Evolutionary conservation across 2,113 vertebrate species (phyloP), one percentile per base, ranked within the genome.

Genomic region (Trochalopteron elliotii): DNA sequence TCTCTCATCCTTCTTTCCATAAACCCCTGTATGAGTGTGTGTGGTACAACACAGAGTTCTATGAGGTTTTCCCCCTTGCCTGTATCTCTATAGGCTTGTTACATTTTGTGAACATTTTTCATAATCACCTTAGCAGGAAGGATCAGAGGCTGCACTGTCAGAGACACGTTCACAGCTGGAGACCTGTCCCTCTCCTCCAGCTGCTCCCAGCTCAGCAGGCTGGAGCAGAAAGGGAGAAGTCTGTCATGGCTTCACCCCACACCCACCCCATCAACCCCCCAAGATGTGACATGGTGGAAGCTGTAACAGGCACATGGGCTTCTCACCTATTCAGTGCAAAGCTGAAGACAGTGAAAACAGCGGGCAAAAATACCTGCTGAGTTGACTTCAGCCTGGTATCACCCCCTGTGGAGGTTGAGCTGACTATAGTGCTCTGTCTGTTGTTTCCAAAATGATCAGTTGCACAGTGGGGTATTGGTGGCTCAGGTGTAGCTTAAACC

Each of bases 201-300:
- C 60, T 53, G 68, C 60, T 67, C 70, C 15, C 69, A 53, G 78
- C 45, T 40, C 78, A 75, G 61, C 69, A 60, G n/a, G 39, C 0
- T 68, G 70, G 28, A 61, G 47, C 39, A 68, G 70, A 30, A 61
- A 55, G 55, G 55, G 24, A 61, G 11, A 40, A 53, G 12, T 31
- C 37, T 83, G 24, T 5, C 47, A 10, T 23, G 21, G 31, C 28
- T 14, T 35, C 27, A 9, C 5, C 20, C 10, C 53, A 9, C 28
- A 15, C 3, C 45, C 55, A 21, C 28, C 14, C 23, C 53, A 30
- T 16, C 44, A 57, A 5, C 5, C 8, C 52, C 3, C 5, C 4
- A 31, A 30, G 0, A 2, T 18, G 49, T 33, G 69, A 35, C 17
- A 37, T 0, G 1, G 55, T 20, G 0, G 0, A 68, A 79, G 56